A percentile compares a stretch with the other conserved stretches of the same genome.
Evolutionary conservation across 30 jellyfish, hydroid and myxozoan genomes (phyloP).

Genomic region (Hydractinia echinata): DNA sequence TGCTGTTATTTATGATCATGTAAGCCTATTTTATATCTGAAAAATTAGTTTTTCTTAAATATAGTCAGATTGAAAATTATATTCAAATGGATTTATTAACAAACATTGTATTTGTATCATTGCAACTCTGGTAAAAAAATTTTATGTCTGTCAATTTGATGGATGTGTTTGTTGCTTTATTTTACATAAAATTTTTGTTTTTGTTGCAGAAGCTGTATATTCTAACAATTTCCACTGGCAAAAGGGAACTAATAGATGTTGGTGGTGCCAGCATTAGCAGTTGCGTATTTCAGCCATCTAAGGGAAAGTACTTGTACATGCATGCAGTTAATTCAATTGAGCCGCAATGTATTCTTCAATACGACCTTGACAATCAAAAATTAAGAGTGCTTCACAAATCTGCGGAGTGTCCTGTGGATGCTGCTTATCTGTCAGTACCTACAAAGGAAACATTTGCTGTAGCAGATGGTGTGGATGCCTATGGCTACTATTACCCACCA

Average conservation of each 20-base stretch:
- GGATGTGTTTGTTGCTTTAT: no score
- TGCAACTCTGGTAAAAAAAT: no score
- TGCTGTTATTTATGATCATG: constrained; percentile 12
- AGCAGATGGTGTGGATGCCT: constrained; percentile 27
- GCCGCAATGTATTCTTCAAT: constrained; percentile 46
- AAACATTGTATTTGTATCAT: no score
- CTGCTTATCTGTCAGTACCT: constrained; percentile 61
- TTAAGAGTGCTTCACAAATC: constrained; percentile 38
- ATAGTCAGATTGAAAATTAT: no score
- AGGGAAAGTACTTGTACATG: constrained; percentile 43
- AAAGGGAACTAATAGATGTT: background rate
- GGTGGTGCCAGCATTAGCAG: constrained; percentile 24
- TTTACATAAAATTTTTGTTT: no score
- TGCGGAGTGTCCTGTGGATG: constrained; percentile 36
- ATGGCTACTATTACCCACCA: constrained; percentile 70
- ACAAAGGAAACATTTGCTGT: constrained; percentile 53
- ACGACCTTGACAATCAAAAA: constrained; percentile 33
- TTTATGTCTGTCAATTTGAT: no score
- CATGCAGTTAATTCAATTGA: constrained; percentile 51
- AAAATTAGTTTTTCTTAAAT: background rate
- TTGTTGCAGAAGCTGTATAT: background rate
- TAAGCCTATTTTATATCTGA: background rate
- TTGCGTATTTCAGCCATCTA: constrained; percentile 35
- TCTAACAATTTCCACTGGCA: constrained; percentile 2
- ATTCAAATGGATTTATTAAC: no score